Base-by-base conservation (phyloP, 2,888 invertebrate species). In the Chironomus tentans region DNA sequence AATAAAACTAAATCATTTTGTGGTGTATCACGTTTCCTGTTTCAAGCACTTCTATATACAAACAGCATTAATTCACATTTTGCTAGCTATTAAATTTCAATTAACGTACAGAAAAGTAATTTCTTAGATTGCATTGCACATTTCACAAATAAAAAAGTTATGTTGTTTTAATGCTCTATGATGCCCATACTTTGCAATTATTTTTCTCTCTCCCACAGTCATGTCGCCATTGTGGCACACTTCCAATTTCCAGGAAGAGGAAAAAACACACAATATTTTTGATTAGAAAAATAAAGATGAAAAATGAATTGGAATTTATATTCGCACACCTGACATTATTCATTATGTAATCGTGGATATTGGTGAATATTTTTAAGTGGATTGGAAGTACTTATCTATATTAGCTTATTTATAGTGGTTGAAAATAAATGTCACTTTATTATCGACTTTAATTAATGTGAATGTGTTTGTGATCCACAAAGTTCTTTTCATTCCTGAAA, bases 61-160 rank as follows among this genome's bases (percentile, higher is more conserved):
- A 46, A n/a, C 47, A 38, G 38, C 38, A 38, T 70, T 48, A 48
- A 70, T 70, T 48, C 48, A 69, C 69, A 69, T 28, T 65, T 22
- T 24, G 5, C 12, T 21, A 38, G 47, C 71, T 71, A 71, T 71
- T 71, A 71, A 71, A 71, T 50, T 71, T 71, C 71, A 71, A 71
- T 71, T 56, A 48, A 56, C 48, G 15, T 61, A 47, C 56, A 46
- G 28, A 68, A 68, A 68, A 68, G 46, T 46, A 68, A 68, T 68
- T 68, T 68, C 46, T 46, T 68, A 68, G 46, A 68, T 68, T 68
- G 68, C 68, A 28, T 12, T 65, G 65, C 65, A 65, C 65, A 65
- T 24, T 22, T 65, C 65, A 12, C 68, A 68, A 68, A 68, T 38
- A 68, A 68, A 28, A 68, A 68, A 1, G 46, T 68, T 68, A 68